Conservation (phyloP, 1,140 invertebrate species). For the Chymomyza costata region DNA sequence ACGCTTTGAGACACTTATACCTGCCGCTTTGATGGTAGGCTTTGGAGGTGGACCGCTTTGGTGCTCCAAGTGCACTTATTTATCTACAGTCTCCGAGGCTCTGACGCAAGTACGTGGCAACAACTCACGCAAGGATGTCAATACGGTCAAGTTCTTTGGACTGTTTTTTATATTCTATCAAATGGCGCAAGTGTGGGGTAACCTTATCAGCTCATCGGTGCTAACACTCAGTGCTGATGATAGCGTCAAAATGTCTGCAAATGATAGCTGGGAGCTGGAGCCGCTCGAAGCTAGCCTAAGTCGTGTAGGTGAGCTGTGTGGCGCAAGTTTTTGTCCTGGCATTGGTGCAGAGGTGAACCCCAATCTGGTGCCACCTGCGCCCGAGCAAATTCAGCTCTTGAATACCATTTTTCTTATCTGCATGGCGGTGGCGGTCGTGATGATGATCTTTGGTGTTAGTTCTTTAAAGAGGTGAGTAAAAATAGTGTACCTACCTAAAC, state of each 20-base stretch:
- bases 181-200: conserved; percentile 94
- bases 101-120: conserved; percentile 81
- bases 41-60: conserved; percentile 94
- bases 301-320: conserved; percentile 79
- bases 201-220: conserved; percentile 89
- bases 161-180: conserved; percentile 98
- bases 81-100: conserved; percentile 92
- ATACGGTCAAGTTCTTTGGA: conserved; percentile 96
- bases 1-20: conserved; percentile 87
- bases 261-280: conserved; percentile 24
- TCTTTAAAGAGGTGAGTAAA: conserved; percentile 82
- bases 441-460: conserved; percentile 89
- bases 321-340: conserved; percentile 84
- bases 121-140: conserved; percentile 80
- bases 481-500: not conserved
- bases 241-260: conserved; percentile 9
- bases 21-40: conserved; percentile 88
- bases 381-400: conserved; percentile 84
- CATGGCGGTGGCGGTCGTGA: conserved; percentile 84
- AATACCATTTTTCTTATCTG: conserved; percentile 89
- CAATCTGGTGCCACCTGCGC: conserved; percentile 82
- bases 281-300: conserved; percentile 27
- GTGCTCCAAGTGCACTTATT: conserved; percentile 96
- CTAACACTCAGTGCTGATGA: conserved; percentile 43
- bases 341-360: conserved; percentile 77